Percentiles rank a stretch among this genome's conserved stretches.
These are phyloP conservation scores for Drosophila grimshawi DNA, from an alignment of 1,140 invertebrate species.

Conservation along the genomic window DNA sequence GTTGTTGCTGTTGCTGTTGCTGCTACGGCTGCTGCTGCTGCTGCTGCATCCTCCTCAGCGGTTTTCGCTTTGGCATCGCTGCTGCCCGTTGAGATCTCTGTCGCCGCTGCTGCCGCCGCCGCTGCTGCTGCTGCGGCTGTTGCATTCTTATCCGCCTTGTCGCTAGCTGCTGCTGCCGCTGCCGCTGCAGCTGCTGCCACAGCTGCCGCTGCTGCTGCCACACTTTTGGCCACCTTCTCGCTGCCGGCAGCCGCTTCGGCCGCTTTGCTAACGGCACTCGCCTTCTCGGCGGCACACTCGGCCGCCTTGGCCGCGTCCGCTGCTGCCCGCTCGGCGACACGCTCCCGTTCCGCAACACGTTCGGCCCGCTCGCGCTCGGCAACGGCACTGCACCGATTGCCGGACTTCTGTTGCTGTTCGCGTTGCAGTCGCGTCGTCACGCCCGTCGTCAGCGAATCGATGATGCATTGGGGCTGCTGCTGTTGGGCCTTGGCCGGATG, in stretches of 20 bases:
- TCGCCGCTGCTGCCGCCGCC: neutral
- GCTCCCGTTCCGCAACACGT: slow-evolving; percentile 65
- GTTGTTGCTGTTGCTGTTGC: slow-evolving; percentile 1
- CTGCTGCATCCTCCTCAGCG: slow-evolving; percentile 34
- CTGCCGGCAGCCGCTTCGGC: slow-evolving; percentile 44
- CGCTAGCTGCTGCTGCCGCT: neutral
- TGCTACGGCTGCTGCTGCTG: slow-evolving; percentile 19
- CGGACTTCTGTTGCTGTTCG: slow-evolving; percentile 89
- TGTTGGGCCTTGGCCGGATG: slow-evolving; percentile 86
- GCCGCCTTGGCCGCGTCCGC: slow-evolving; percentile 66
- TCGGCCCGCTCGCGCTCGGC: slow-evolving; percentile 64
- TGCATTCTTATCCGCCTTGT: neutral
- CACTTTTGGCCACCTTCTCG: slow-evolving; percentile 28
- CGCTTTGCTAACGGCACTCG: slow-evolving; percentile 46
- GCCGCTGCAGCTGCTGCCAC: slow-evolving; percentile 31
- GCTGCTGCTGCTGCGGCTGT: slow-evolving; percentile 5
- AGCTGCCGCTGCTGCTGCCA: slow-evolving; percentile 21
- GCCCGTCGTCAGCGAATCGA: slow-evolving; percentile 89
- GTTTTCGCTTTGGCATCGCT: slow-evolving; percentile 41
- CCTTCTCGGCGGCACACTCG: slow-evolving; percentile 56
- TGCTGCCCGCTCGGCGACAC: slow-evolving; percentile 61
- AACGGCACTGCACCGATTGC: slow-evolving; percentile 66
- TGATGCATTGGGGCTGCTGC: slow-evolving; percentile 85
- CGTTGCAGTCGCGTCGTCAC: slow-evolving; percentile 92
- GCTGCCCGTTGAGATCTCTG: slow-evolving; percentile 64